Conservation (phyloP, 2,113 vertebrate genomes). For the Seriola aureovittata region DNA sequence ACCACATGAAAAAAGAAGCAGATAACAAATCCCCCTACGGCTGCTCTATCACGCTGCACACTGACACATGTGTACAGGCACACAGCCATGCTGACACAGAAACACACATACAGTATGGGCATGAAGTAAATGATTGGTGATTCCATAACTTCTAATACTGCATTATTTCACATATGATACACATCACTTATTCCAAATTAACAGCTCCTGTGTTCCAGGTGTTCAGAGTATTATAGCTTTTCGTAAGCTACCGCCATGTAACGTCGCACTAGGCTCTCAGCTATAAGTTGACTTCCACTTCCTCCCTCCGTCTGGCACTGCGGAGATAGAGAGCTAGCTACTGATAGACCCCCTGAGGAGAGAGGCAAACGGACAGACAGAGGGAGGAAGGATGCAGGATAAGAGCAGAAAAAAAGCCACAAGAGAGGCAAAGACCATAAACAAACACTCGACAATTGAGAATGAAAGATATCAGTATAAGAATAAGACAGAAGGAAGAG, state of each 20-base stretch:
- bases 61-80: not conserved
- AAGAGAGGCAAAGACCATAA: conserved; percentile 42
- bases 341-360: conserved; percentile 52
- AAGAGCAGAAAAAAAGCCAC: conserved; percentile 37
- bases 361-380: conserved; percentile 48
- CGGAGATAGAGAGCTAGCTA: conserved; percentile 32
- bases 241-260: not conserved
- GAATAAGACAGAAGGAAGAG: conserved; percentile 36
- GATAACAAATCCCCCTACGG: conserved; percentile 24
- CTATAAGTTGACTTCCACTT: conserved; percentile 49
- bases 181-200: not conserved
- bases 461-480: conserved; percentile 23
- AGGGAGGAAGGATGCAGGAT: conserved; percentile 63
- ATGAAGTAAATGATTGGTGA: conserved; percentile 4
- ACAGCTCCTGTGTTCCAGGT: not conserved
- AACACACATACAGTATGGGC: conserved; percentile 7
- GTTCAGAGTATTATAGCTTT: not conserved
- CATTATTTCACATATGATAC: not conserved
- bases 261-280: not conserved
- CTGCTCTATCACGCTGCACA: conserved; percentile 16
- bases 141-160: not conserved
- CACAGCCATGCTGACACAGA: conserved; percentile 7
- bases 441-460: conserved; percentile 49
- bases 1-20: conserved; percentile 20
- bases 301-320: conserved; percentile 47